Evolutionary conservation across 1,140 invertebrate species (phyloP), one percentile per base, ranked within the genome.

Genomic region (Archivesica marissinica): DNA sequence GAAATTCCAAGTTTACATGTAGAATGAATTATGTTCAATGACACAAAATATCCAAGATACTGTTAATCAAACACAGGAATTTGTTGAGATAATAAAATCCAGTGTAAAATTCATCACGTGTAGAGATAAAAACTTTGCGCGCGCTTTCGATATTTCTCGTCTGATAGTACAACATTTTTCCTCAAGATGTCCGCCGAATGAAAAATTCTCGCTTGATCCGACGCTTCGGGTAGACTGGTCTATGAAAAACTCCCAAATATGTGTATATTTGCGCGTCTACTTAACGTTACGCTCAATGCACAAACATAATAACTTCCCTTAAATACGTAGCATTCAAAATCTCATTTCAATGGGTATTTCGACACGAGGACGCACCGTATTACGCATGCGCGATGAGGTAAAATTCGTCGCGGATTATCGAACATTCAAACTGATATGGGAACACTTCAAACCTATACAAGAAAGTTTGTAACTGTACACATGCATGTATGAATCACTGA

Each of bases 231-330:
- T 72, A 72, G 50, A 50, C 2, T 47, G 41, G 15, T 44, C 13
- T 54, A 76, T 76, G 54, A 52, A 56, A 38, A 35, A 56, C 47
- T 59, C 54, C 66, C 74, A 54, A 50, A 76, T 56, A 76, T 76
- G 74, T 76, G 74, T 76, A 76, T 59, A 76, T 76, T 76, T 76
- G 74, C 74, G 74, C 74, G 74, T 76, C 74, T 76, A 76, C 33
- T 52, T 76, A 6, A 33, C 25, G 35, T 76, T 52, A 56, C 35
- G 50, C 50, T 76, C 17, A 20, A 23, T 76, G 74, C 56, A 41
- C 74, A 76, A 76, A 59, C 74, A 76, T 59, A 76, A 76, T 76
- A 72, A 76, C 50, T 30, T 52, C 35, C 7, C 7, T 52, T 52
- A 56, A 76, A 56, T 59, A 56, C 74, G 54, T 54, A 54, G 74